Evolutionary conservation across 37 sponge, comb jelly and placozoan genomes (phyloP).

Genomic region (Axinella damicornis): DNA sequence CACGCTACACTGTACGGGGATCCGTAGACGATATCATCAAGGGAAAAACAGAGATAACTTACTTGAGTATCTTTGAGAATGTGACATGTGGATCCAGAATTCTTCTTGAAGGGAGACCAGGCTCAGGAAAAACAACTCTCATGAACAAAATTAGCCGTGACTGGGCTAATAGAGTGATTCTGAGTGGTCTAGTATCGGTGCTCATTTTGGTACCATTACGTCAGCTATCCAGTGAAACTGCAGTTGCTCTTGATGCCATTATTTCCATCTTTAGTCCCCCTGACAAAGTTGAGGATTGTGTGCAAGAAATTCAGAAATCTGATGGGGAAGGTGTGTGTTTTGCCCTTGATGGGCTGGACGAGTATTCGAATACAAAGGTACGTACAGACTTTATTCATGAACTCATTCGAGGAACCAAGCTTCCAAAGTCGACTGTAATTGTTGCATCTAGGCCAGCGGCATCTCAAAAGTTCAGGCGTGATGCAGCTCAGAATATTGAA

Average conservation of each 20-base stretch:
- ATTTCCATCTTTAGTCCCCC: not conserved
- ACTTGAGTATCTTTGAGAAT: not conserved
- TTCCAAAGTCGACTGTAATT: slow-evolving; percentile 1
- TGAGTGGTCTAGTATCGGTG: not conserved
- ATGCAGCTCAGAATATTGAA: slow-evolving; percentile 21
- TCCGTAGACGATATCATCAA: slow-evolving; percentile 6
- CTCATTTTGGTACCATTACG: slow-evolving; percentile 7
- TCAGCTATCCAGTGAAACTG: not conserved
- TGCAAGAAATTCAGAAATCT: not conserved
- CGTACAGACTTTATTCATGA: not conserved
- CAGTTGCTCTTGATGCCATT: not conserved
- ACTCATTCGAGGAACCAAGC: not conserved
- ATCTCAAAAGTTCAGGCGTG: not conserved
- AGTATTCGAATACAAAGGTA: not conserved
- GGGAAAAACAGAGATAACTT: not conserved
- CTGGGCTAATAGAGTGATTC: not conserved
- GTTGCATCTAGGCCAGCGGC: slow-evolving; percentile 40
- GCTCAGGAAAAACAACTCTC: slow-evolving; percentile 40
- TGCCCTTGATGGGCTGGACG: slow-evolving; percentile 42
- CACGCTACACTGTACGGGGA: not conserved
- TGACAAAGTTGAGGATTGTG: too few species aligned
- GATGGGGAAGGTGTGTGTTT: slow-evolving; percentile 12
- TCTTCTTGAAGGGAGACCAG: slow-evolving; percentile 30
- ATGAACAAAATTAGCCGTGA: slow-evolving; percentile 19
- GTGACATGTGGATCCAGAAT: not conserved